A percentile compares a stretch with the other conserved stretches of the same genome.
These are phyloP conservation scores for Busseola fusca DNA, from an alignment of 2,888 invertebrate species.

Conservation along the genomic window DNA sequence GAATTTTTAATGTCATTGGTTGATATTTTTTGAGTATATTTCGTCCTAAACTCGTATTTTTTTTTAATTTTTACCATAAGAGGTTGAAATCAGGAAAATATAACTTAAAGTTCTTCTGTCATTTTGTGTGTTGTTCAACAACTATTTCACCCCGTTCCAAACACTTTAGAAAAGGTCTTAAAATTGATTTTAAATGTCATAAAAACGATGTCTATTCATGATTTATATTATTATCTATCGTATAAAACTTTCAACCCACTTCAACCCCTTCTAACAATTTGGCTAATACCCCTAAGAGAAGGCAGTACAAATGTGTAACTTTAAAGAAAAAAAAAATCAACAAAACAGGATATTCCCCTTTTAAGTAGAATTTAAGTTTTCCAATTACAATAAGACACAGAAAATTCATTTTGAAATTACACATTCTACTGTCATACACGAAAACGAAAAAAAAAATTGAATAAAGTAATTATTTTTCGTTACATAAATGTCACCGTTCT, in stretches of 20 bases:
- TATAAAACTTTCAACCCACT: slow-evolving; percentile 23
- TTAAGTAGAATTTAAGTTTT: neutral
- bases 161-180: neutral
- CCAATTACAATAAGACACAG: neutral
- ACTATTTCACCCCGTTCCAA: neutral
- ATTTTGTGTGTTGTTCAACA: neutral
- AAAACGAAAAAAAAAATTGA: slow-evolving; percentile 13
- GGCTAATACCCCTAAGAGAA: slow-evolving; percentile 3
- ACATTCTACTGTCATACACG: slow-evolving; percentile 8
- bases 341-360: neutral
- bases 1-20: slow-evolving; percentile 4
- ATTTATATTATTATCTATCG: slow-evolving; percentile 12
- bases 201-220: slow-evolving; percentile 13
- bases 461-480: slow-evolving; percentile 43
- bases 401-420: slow-evolving; percentile 2
- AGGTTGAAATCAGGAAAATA: neutral
- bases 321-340: neutral
- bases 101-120: neutral
- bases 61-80: neutral
- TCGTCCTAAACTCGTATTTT: neutral
- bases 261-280: neutral
- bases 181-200: slow-evolving; percentile 7
- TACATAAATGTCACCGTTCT: slow-evolving; percentile 22
- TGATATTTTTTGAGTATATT: slow-evolving; percentile 12
- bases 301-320: slow-evolving; percentile 6